Conservation (phyloP, 2,888 invertebrate species). For the Malachius bipustulatus region DNA sequence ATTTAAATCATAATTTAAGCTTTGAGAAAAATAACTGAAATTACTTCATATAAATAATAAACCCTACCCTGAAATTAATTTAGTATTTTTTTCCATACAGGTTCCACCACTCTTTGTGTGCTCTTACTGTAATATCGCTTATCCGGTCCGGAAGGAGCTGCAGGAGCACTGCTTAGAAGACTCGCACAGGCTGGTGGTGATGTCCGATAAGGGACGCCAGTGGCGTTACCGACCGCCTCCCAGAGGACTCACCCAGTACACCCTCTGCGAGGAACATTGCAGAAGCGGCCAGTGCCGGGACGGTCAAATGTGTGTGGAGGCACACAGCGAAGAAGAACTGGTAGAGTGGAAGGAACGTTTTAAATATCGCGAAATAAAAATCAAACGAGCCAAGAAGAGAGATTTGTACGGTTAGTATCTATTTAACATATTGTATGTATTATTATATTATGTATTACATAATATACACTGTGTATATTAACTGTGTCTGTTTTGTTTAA, state of each 20-base stretch:
- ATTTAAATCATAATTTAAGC: too few species aligned
- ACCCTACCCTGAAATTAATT: too few species aligned
- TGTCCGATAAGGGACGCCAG: conserved; percentile 57
- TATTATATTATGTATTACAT: conserved; percentile 1
- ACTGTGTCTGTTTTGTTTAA: conserved; percentile 1
- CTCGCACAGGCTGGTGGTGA: conserved; percentile 46
- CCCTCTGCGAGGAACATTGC: conserved; percentile 47
- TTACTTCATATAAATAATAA: too few species aligned
- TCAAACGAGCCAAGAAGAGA: conserved; percentile 53
- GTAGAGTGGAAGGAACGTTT: conserved; percentile 63
- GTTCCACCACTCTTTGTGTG: too few species aligned
- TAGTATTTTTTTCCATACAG: too few species aligned
- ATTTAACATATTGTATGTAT: conserved; percentile 5
- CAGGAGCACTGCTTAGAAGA: conserved; percentile 50
- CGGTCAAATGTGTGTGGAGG: conserved; percentile 61
- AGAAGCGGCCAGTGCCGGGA: conserved; percentile 50
- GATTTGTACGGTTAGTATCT: conserved; percentile 45
- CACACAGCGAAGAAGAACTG: conserved; percentile 59
- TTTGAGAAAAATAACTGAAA: too few species aligned
- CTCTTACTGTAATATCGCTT: conserved; percentile 46
- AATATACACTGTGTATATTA: not conserved
- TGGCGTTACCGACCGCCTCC: conserved; percentile 60
- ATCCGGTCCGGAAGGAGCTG: conserved; percentile 42
- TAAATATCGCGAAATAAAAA: conserved; percentile 50
- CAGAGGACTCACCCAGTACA: conserved; percentile 53